phyloP scores from a whole-genome alignment of 2,797 vertebrate species.

The Coregonus ussuriensis region DNA sequence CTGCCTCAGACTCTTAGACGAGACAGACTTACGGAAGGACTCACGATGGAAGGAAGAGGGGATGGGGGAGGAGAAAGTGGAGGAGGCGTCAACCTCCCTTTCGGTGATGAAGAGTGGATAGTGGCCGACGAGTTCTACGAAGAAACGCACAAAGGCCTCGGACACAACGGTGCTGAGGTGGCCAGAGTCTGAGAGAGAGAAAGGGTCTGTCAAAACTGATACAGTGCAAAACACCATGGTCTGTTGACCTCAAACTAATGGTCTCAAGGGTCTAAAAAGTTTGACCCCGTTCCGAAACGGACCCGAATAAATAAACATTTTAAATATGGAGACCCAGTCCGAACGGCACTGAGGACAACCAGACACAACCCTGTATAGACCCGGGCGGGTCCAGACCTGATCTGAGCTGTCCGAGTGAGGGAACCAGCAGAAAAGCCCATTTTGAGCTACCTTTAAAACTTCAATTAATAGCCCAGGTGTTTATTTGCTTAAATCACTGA shows the following conservation, averaged over 20 bases:
- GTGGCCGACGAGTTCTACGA: conserved; percentile 93
- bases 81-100: conserved; percentile 85
- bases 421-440: too few species aligned
- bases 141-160: conserved; percentile 95
- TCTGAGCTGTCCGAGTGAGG: too few species aligned
- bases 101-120: conserved; percentile 89
- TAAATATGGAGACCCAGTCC: too few species aligned
- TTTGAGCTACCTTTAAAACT: too few species aligned
- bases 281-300: not conserved
- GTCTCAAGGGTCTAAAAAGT: not conserved
- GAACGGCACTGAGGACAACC: too few species aligned
- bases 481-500: too few species aligned
- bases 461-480: too few species aligned
- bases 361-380: too few species aligned
- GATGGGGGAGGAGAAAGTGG: conserved; percentile 32
- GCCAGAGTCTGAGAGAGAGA: conserved; percentile 64
- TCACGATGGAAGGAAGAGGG: conserved; percentile 82
- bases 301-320: not conserved
- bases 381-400: too few species aligned
- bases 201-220: not conserved
- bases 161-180: conserved; percentile 89
- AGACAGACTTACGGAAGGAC: conserved; percentile 89
- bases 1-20: conserved; percentile 88
- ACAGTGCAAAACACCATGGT: not conserved
- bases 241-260: not conserved